phyloP scores from a whole-genome alignment of 2,797 vertebrate species.

The Paguma larvata region DNA sequence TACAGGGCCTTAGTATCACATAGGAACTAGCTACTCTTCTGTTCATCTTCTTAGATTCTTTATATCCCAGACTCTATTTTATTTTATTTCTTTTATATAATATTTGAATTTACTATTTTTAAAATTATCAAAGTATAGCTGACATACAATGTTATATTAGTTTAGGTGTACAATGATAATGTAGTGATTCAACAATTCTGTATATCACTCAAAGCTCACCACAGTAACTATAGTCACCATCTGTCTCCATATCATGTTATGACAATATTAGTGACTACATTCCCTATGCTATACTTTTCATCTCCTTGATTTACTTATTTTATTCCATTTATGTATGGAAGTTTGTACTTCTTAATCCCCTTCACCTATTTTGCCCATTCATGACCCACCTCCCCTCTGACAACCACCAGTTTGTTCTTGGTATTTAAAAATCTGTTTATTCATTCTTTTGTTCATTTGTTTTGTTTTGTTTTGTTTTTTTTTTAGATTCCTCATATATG shows the following conservation, averaged over 20 bases:
- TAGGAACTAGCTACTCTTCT: neutral
- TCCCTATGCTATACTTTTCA: neutral
- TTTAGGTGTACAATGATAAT: neutral
- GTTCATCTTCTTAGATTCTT: neutral
- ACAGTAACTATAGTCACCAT: neutral
- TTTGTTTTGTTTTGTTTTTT: neutral
- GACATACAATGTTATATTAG: neutral
- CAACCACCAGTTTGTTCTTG: neutral
- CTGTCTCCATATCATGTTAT: neutral
- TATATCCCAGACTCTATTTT: neutral
- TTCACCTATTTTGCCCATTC: neutral
- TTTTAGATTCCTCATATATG: neutral
- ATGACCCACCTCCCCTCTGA: neutral
- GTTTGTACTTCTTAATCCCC: neutral
- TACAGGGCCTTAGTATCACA: fast-evolving
- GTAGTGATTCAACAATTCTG: neutral
- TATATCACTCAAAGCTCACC: neutral
- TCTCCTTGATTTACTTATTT: neutral
- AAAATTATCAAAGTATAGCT: neutral
- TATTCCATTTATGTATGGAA: neutral
- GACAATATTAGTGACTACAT: neutral
- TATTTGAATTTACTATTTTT: neutral
- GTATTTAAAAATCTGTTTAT: neutral
- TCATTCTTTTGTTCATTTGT: neutral
- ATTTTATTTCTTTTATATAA: neutral